Percentiles rank a stretch among this genome's conserved stretches.
Evolutionary conservation across 1,140 invertebrate species (phyloP).

Genomic region (Augochlora pura): DNA sequence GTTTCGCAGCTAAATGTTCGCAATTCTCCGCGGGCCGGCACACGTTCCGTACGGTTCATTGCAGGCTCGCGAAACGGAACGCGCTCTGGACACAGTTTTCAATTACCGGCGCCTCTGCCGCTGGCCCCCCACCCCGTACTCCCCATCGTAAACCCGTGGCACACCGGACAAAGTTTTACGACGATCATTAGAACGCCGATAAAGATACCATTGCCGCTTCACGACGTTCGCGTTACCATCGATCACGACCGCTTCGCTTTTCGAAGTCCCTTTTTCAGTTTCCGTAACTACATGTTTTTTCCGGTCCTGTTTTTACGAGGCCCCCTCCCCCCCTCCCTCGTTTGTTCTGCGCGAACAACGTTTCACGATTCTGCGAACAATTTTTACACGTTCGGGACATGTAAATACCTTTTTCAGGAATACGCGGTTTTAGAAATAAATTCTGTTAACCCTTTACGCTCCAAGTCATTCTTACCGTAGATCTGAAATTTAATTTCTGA

Average conservation of each 20-base stretch:
- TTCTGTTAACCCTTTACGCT: no score
- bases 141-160: constrained; percentile 53
- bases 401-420: no score
- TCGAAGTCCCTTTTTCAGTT: background rate
- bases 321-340: no score
- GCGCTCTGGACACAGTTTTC: constrained; percentile 61
- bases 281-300: no score
- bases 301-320: background rate
- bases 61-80: constrained; percentile 42
- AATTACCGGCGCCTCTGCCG: no score
- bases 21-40: constrained; percentile 30
- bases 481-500: no score
- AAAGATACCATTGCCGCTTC: constrained; percentile 42
- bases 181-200: constrained; percentile 45
- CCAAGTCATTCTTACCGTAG: no score
- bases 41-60: constrained; percentile 36
- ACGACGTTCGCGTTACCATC: constrained; percentile 16
- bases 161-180: constrained; percentile 53
- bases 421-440: no score
- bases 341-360: no score
- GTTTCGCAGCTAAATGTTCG: constrained; percentile 32
- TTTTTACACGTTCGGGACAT: no score
- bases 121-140: no score
- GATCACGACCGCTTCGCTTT: background rate
- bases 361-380: no score